Evolutionary conservation across 2,797 vertebrate species (phyloP), one percentile per base, ranked within the genome.

Genomic region (Syngnathus rostellatus): DNA sequence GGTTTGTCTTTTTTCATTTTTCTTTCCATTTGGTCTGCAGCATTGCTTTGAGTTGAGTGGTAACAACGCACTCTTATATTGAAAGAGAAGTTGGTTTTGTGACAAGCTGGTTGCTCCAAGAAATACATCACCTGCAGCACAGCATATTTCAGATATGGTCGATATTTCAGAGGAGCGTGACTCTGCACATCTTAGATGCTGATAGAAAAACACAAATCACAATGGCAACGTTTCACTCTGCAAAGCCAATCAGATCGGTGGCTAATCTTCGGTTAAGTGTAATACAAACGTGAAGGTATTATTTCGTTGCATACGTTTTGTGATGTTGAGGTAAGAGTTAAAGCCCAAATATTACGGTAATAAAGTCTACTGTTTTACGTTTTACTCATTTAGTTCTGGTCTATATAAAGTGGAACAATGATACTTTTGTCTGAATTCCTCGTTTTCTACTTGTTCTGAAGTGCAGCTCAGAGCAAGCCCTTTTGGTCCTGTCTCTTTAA

Each of bases 111-210:
- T 54, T 54, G 21, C 21, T 12, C 53, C 21, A 25, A 54, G 53
- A 54, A 54, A 54, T 54, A 54, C 53, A 54, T 12, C 21, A 23
- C n/a, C 53, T 54, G 53, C 23, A 54, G 21, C 53, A 54, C 21
- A 54, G 21, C 53, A 54, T 25, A 54, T 54, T 54, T 54, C 53
- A 11, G 53, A 12, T 10, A 54, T 25, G 53, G 53, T 54, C 53
- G 53, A 54, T 54, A 54, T 54, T 54, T 54, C 53, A 54, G 53
- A 25, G 53, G 53, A 54, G 53, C 53, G 53, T 54, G 53, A 54
- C 53, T 54, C n/a, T 25, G 53, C 53, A 54, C n/a, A 23, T 54
- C 21, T 54, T 3, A 23, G 25, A 54, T 25, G 53, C 10, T 12
- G 21, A 54, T 11, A 54, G 21, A 54, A 54, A 54, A 54, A 25